Percentiles rank a stretch among this genome's conserved stretches.
phyloP scores from a whole-genome alignment of 1,140 invertebrate species.

The Theocolax elegans region DNA sequence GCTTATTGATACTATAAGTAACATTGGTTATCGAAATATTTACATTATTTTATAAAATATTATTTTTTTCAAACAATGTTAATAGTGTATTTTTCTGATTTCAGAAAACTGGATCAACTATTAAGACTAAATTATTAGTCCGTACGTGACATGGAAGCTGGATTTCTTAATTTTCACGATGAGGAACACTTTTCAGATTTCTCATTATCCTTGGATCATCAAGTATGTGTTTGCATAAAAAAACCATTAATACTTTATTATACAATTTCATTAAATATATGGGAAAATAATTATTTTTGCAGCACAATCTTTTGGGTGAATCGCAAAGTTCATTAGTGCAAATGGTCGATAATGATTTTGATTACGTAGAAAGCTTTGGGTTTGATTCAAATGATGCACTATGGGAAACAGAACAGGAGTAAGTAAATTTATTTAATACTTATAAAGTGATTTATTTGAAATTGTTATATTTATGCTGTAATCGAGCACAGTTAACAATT shows the following conservation, averaged over 20 bases:
- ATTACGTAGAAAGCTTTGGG: slow-evolving; percentile 49
- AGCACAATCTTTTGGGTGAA: slow-evolving; percentile 51
- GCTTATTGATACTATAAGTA: too few relatives aligned
- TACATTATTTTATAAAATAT: neutral
- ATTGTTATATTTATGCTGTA: too few relatives aligned
- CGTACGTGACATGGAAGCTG: slow-evolving; percentile 57
- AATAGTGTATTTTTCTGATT: neutral
- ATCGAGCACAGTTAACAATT: too few relatives aligned
- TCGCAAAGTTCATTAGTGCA: slow-evolving; percentile 50
- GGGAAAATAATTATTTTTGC: slow-evolving; percentile 35
- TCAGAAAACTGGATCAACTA: slow-evolving; percentile 34
- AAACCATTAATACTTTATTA: neutral
- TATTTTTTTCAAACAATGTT: neutral
- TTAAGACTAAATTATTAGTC: slow-evolving; percentile 7
- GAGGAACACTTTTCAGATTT: slow-evolving; percentile 59
- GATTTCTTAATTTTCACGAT: slow-evolving; percentile 59
- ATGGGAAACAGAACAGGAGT: slow-evolving; percentile 58
- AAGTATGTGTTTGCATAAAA: slow-evolving; percentile 19
- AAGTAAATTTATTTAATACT: slow-evolving; percentile 31
- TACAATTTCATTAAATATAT: neutral
- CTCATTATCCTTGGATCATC: slow-evolving; percentile 55
- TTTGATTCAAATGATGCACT: slow-evolving; percentile 46
- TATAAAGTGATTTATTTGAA: neutral
- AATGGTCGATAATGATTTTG: slow-evolving; percentile 54
- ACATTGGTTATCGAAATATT: too few relatives aligned